phyloP scores from a whole-genome alignment of 2,113 vertebrate species.

The Ageneiosus marmoratus region DNA sequence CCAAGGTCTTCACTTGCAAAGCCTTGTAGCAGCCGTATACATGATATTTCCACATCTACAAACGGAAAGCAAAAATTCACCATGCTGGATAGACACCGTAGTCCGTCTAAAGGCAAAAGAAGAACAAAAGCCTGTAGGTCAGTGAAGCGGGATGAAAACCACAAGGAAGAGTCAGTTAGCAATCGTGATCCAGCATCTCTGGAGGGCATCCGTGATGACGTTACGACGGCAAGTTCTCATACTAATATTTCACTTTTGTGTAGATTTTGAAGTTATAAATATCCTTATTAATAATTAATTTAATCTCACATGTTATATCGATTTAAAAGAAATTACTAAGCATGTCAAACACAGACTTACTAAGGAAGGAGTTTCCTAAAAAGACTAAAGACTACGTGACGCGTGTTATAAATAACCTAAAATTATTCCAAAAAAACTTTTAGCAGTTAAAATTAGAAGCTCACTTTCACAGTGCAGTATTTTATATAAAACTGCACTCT shows the following conservation, averaged over 20 bases:
- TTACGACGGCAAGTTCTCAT: constrained; percentile 63
- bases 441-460: not conserved
- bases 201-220: constrained; percentile 53
- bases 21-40: not conserved
- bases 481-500: not conserved
- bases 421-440: not conserved
- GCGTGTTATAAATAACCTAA: not conserved
- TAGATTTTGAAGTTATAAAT: not conserved
- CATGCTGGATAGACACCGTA: not conserved
- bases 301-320: not conserved
- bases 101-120: constrained; percentile 50
- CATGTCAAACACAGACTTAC: not conserved
- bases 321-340: not conserved
- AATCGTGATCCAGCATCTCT: constrained; percentile 62
- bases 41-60: not conserved
- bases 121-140: constrained; percentile 54
- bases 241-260: not conserved
- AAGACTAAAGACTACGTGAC: not conserved
- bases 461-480: not conserved
- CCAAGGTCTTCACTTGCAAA: not conserved
- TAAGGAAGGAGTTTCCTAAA: not conserved
- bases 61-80: constrained; percentile 20
- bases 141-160: constrained; percentile 62
- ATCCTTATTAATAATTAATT: not conserved
- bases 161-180: constrained; percentile 69